Percentiles rank a stretch among this genome's conserved stretches.
These are phyloP conservation scores for Eupithecia dodoneata DNA, from an alignment of 2,888 invertebrate species.

Conservation along the genomic window DNA sequence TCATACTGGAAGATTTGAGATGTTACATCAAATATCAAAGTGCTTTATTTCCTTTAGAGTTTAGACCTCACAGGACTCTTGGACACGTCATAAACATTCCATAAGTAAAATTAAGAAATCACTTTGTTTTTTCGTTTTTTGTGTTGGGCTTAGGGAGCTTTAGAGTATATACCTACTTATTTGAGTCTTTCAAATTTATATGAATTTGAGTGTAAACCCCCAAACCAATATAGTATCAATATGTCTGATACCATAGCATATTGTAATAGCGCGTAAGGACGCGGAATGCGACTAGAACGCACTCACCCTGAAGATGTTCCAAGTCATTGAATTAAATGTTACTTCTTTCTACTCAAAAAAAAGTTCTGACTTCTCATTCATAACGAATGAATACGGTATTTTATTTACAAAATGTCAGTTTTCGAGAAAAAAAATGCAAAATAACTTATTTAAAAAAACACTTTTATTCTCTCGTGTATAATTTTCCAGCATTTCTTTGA, in stretches of 20 bases:
- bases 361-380: no score
- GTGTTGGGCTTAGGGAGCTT: no score
- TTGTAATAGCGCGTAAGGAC: no score
- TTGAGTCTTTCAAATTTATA: neutral
- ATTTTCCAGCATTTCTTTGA: neutral
- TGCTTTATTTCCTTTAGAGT: no score
- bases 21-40: neutral
- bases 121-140: no score
- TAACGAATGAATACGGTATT: no score
- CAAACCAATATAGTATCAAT: neutral
- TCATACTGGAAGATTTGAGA: neutral
- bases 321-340: no score
- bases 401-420: neutral
- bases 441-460: neutral
- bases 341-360: no score
- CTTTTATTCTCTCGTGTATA: conserved; percentile 35
- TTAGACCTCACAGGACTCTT: no score
- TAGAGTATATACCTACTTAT: neutral
- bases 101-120: no score
- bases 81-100: no score
- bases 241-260: no score
- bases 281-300: neutral
- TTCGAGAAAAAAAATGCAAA: neutral
- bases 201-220: neutral
- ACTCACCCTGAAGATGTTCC: neutral